Conservation (phyloP, 2,797 vertebrate genomes). For the Chiroxiphia lanceolata region DNA sequence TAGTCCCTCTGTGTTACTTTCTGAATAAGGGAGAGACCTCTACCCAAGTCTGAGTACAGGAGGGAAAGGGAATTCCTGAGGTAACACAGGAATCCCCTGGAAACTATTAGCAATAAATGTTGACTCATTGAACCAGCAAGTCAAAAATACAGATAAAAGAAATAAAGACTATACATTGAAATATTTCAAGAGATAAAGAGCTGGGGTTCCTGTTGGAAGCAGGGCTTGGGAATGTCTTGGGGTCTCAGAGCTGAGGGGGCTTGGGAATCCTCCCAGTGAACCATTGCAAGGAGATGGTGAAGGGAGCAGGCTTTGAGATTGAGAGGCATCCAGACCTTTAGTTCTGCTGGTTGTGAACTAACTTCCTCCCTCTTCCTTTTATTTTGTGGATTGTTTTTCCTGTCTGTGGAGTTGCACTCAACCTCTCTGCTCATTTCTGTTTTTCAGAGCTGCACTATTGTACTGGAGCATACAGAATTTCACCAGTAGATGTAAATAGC, state of each 20-base stretch:
- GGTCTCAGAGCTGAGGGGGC: not conserved
- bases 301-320: not conserved
- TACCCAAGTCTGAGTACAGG: not conserved
- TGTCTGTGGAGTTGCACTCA: not conserved
- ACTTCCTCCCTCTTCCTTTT: not conserved
- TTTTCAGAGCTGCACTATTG: constrained; percentile 94
- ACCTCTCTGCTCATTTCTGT: not conserved
- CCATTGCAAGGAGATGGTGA: not conserved
- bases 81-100: rapidly evolving
- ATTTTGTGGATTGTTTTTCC: not conserved
- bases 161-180: not conserved
- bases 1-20: not conserved
- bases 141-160: not conserved
- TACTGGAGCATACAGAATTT: constrained; percentile 96
- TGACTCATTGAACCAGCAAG: not conserved
- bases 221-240: not conserved
- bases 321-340: not conserved
- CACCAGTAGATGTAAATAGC: constrained; percentile 97
- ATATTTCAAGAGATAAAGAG: not conserved
- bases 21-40: not conserved
- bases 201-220: not conserved
- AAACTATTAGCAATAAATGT: not conserved
- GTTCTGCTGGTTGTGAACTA: not conserved
- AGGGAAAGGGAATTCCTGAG: not conserved
- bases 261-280: not conserved